Evolutionary conservation across 2,888 invertebrate species (phyloP), one percentile per base, ranked within the genome.

Genomic region (Meteorus colon): DNA sequence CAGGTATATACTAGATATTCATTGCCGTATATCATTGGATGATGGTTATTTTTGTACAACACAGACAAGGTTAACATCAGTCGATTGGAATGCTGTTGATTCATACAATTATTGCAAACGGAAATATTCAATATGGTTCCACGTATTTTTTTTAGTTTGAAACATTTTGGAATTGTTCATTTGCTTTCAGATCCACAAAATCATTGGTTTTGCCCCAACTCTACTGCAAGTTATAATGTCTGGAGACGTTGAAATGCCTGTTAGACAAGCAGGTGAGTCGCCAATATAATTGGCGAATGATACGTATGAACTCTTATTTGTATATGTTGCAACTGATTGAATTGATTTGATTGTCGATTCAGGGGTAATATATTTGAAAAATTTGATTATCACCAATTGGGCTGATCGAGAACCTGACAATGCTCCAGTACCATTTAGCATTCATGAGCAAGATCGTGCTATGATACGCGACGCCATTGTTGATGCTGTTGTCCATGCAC

Each of bases 401-500:
- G 94, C 94, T 80, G 96, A 96, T 82, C 93, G 94, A 82, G 96
- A 96, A 84, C 91, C 92, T 0, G 94, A 95, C 81, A 92, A 93
- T 66, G 94, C 94, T 80, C 93, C 94, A 4, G 91, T 94, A 76
- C 94, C 95, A 27, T 98, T 97, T 90, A 94, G 93, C 81, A 94
- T 99, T 84, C 98, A 98, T 85, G 99, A 99, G 90, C 98, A 98
- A 89, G 99, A 99, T 90, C 93, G 97, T 83, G 95, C 95, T 14
- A 94, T 97, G 92, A 95, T 99, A 82, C 92, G 99, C 78, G 96
- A 97, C 85, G 94, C 95, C 77, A 95, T 99, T 84, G 96, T 99
- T n/a, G 98, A 98, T 89, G 98, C 98, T 63, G 94, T 98, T 74
- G 96, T 98, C 4, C 96, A 96, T 89, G 95, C 98, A 59, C 97